These are phyloP conservation scores for Eristalis arbustorum DNA, from an alignment of 2,888 invertebrate species.

Conservation along the genomic window DNA sequence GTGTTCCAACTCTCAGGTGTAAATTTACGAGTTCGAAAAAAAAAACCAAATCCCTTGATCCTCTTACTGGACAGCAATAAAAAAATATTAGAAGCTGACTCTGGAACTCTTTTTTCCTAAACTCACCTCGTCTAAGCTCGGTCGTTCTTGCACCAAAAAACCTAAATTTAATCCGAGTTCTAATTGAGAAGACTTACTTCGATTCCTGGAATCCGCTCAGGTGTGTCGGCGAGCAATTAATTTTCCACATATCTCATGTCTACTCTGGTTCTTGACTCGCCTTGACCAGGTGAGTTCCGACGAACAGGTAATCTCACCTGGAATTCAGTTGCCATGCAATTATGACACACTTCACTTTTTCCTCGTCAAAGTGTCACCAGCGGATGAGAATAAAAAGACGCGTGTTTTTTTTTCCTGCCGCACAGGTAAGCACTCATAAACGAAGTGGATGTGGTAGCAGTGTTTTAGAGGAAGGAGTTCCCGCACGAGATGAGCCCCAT, in stretches of 20 bases:
- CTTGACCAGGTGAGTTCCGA: not conserved
- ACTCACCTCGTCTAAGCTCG: no score
- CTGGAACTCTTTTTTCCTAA: no score
- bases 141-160: no score
- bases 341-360: not conserved
- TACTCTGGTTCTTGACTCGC: no score
- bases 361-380: not conserved
- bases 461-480: not conserved
- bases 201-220: no score
- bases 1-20: not conserved
- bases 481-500: not conserved
- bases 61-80: not conserved
- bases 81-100: conserved; percentile 26
- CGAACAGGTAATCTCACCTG: not conserved
- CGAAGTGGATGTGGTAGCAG: no score
- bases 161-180: no score
- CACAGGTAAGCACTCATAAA: not conserved
- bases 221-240: no score
- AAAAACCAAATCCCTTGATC: conserved; percentile 24
- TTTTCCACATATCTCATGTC: no score
- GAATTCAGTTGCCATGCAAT: not conserved
- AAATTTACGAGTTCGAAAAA: conserved; percentile 12
- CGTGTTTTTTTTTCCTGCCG: not conserved
- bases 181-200: no score
- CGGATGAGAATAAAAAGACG: not conserved